These are phyloP conservation scores for Rallus limicola DNA, from an alignment of 2,113 vertebrate genomes.

Conservation along the genomic window DNA sequence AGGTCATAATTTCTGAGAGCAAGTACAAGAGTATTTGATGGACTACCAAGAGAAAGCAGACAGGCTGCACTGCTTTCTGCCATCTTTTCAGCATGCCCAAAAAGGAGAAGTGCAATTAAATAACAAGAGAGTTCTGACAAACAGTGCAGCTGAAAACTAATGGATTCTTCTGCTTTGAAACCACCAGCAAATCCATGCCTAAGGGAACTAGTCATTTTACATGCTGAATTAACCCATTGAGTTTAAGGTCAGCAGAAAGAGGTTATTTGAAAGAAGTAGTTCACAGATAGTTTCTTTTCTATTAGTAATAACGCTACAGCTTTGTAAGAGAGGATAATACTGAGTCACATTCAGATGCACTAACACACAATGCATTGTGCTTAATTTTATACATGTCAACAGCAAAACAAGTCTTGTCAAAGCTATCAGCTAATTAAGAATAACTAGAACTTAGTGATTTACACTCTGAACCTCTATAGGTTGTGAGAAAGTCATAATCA, in stretches of 20 bases:
- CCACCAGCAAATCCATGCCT: not conserved
- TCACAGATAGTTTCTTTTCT: not conserved
- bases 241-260: not conserved
- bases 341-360: not conserved
- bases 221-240: not conserved
- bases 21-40: not conserved
- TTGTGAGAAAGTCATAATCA: not conserved
- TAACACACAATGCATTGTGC: no score
- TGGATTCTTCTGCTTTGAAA: not conserved
- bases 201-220: not conserved
- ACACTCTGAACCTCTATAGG: not conserved
- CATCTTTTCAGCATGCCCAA: not conserved
- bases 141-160: not conserved
- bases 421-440: not conserved
- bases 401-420: not conserved
- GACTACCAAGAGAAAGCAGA: not conserved
- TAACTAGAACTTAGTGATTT: not conserved
- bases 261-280: not conserved
- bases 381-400: not conserved
- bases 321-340: not conserved
- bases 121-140: not conserved
- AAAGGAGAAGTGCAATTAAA: not conserved
- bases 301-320: not conserved
- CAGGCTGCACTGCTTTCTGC: not conserved
- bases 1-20: not conserved